Evolutionary conservation across 2,113 vertebrate species (phyloP).

Genomic region (Galbula dea): DNA sequence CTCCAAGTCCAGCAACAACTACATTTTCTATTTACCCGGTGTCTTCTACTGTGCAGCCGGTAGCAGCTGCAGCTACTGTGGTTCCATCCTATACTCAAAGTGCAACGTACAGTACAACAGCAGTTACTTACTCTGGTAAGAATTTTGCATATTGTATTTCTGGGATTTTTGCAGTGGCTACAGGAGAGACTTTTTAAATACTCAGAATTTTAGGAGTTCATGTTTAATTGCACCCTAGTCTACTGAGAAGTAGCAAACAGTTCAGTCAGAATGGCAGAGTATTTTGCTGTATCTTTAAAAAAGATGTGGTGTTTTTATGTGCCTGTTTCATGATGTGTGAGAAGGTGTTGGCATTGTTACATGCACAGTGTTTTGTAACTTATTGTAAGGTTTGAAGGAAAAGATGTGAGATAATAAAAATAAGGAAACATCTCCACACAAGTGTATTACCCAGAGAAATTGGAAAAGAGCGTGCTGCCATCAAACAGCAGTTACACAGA

Average conservation of each 20-base stretch:
- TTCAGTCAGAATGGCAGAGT: neutral
- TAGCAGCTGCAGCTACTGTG: slow-evolving; percentile 89
- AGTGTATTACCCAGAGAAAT: neutral
- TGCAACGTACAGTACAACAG: slow-evolving; percentile 95
- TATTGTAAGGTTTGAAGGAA: neutral
- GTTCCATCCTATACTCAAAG: slow-evolving; percentile 96
- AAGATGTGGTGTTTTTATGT: neutral
- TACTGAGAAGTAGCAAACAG: neutral
- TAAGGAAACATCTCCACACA: neutral
- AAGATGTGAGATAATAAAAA: neutral
- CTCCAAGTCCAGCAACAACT: slow-evolving; percentile 90
- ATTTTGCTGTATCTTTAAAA: neutral
- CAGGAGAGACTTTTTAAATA: neutral
- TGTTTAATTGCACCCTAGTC: neutral
- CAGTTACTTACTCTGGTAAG: slow-evolving; percentile 95
- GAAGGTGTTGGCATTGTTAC: neutral
- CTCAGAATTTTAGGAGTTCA: neutral
- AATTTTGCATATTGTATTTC: neutral
- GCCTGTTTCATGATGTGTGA: neutral
- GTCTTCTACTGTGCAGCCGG: slow-evolving; percentile 92
- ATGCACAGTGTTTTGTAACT: neutral
- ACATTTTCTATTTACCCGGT: slow-evolving; percentile 98
- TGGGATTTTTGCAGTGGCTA: neutral
- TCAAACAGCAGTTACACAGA: neutral
- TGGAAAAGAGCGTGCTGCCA: neutral